These are phyloP conservation scores for Phrynosoma blainvillii DNA, from an alignment of 2,113 vertebrate genomes.

Conservation along the genomic window DNA sequence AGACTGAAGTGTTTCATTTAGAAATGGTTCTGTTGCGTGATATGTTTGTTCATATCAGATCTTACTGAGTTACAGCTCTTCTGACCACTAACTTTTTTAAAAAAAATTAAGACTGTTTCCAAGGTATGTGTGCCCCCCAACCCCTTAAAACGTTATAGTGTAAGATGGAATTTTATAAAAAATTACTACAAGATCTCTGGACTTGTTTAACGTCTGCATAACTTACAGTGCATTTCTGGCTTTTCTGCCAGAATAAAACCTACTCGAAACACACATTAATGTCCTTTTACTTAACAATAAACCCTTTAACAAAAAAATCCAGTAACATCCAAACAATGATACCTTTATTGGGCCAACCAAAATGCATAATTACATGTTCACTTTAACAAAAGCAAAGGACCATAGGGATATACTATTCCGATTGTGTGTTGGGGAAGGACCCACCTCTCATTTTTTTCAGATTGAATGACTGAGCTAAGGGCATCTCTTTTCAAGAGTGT, in stretches of 20 bases:
- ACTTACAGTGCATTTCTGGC: neutral
- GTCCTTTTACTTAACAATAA: constrained; percentile 14
- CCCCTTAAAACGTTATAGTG: neutral
- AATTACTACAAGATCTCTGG: neutral
- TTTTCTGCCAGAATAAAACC: neutral
- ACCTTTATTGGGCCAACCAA: no score
- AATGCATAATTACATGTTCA: no score
- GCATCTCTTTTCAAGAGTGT: neutral
- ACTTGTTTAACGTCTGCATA: neutral
- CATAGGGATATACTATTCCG: neutral
- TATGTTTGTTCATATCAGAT: neutral
- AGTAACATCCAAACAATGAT: no score
- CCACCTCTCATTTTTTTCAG: neutral
- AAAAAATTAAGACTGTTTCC: neutral
- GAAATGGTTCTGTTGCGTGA: neutral
- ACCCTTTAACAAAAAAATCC: neutral
- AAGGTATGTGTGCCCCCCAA: neutral
- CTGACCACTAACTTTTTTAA: neutral
- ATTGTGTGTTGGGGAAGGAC: neutral
- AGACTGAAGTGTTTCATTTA: neutral
- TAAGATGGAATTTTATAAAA: neutral
- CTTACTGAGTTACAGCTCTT: neutral
- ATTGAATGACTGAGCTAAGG: neutral
- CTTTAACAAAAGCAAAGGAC: neutral
- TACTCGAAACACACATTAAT: constrained; percentile 4